These are phyloP conservation scores for Thomomys bottae DNA, from an alignment of 2,113 vertebrate species.

Conservation along the genomic window DNA sequence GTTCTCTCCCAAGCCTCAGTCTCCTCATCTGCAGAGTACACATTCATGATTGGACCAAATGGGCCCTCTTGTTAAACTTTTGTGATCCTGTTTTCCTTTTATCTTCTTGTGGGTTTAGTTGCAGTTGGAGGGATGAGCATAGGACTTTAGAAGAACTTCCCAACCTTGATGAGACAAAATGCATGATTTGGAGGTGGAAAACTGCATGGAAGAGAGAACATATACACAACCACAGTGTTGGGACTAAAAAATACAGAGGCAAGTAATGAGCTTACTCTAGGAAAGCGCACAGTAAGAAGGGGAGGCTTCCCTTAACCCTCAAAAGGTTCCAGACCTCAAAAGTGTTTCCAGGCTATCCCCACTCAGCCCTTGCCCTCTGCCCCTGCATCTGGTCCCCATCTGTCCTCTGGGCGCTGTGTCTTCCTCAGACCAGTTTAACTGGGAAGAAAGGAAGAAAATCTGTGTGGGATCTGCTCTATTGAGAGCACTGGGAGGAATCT, in stretches of 20 bases:
- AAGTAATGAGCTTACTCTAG: neutral
- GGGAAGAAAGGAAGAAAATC: slow-evolving; percentile 81
- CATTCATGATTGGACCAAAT: neutral
- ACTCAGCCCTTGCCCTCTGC: slow-evolving; percentile 15
- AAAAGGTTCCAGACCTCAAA: neutral
- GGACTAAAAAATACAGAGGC: neutral
- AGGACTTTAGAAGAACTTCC: neutral
- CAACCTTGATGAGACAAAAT: neutral
- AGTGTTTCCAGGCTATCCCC: neutral
- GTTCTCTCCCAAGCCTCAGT: too few species aligned
- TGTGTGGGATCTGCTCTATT: slow-evolving; percentile 79
- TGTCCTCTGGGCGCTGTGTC: slow-evolving; percentile 47
- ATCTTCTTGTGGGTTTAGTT: neutral
- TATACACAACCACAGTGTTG: neutral
- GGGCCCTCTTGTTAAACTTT: neutral
- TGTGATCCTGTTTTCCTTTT: neutral
- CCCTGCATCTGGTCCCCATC: slow-evolving; percentile 15
- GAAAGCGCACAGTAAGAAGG: neutral
- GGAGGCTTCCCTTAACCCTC: neutral
- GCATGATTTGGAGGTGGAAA: neutral
- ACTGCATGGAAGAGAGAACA: neutral
- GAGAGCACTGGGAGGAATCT: slow-evolving; percentile 76
- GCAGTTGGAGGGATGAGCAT: neutral
- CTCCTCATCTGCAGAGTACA: neutral
- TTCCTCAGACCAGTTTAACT: slow-evolving; percentile 61